Evolutionary conservation across 2,888 invertebrate genomes (phyloP).

Genomic region (Melinaea marsaeus): DNA sequence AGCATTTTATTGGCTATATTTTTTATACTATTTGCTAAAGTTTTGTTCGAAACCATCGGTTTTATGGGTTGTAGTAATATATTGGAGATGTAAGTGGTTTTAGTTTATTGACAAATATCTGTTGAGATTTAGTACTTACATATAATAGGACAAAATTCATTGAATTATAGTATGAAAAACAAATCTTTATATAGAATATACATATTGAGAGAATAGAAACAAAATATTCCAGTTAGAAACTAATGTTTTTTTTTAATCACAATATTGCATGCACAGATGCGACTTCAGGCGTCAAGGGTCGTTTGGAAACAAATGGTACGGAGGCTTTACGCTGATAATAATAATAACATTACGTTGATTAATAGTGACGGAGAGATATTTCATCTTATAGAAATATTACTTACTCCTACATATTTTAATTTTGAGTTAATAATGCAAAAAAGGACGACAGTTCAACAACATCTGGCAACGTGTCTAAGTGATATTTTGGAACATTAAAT

Average conservation of each 20-base stretch:
- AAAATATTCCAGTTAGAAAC: not conserved
- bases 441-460: not conserved
- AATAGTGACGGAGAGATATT: not conserved
- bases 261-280: conserved; percentile 24
- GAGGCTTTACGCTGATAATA: not conserved
- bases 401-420: too few species aligned
- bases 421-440: too few species aligned
- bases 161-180: too few species aligned
- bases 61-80: not conserved
- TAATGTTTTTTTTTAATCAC: not conserved
- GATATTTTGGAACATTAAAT: not conserved
- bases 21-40: not conserved
- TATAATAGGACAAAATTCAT: too few species aligned
- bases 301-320: conserved; percentile 7
- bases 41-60: not conserved
- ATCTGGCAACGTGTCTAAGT: conserved; percentile 2
- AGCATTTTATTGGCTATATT: conserved; percentile 7
- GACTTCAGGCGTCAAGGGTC: conserved; percentile 19
- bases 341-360: conserved; percentile 1
- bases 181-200: too few species aligned
- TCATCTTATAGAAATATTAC: not conserved
- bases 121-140: not conserved
- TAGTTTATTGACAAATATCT: not conserved
- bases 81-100: not conserved
- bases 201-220: too few species aligned